A percentile compares a stretch with the other conserved stretches of the same genome.
phyloP scores from a whole-genome alignment of 1,140 invertebrate species.

The Aplysia californica region DNA sequence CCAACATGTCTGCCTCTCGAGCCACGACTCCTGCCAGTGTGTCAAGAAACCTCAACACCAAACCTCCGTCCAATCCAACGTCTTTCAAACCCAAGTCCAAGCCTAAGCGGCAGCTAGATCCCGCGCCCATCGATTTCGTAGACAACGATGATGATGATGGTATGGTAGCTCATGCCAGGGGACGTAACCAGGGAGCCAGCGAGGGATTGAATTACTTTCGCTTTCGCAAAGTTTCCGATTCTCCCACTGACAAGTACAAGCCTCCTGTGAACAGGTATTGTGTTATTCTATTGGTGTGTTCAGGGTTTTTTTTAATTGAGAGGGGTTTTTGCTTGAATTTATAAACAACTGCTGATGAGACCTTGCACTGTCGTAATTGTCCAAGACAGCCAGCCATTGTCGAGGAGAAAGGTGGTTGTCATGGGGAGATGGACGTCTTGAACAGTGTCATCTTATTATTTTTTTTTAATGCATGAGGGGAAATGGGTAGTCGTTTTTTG shows the following conservation, averaged over 20 bases:
- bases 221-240: not conserved
- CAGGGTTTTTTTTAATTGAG: not conserved
- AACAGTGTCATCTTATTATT: no score
- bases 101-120: not conserved
- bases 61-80: not conserved
- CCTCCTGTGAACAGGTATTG: not conserved
- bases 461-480: no score
- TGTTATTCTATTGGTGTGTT: not conserved
- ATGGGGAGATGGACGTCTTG: no score
- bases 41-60: not conserved
- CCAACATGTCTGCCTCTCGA: not conserved
- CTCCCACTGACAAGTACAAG: slow-evolving; percentile 20
- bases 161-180: not conserved
- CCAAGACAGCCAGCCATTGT: no score
- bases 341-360: no score
- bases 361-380: no score
- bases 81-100: slow-evolving; percentile 1
- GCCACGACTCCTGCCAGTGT: not conserved
- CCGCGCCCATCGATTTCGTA: not conserved
- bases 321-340: no score
- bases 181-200: not conserved
- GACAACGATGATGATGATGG: slow-evolving; percentile 10
- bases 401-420: no score
- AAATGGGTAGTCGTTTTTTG: no score
- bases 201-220: no score